Percentiles rank a stretch among this genome's conserved stretches.
These are phyloP conservation scores for Barypeithes pellucidus DNA, from an alignment of 2,888 invertebrate genomes.

Conservation along the genomic window DNA sequence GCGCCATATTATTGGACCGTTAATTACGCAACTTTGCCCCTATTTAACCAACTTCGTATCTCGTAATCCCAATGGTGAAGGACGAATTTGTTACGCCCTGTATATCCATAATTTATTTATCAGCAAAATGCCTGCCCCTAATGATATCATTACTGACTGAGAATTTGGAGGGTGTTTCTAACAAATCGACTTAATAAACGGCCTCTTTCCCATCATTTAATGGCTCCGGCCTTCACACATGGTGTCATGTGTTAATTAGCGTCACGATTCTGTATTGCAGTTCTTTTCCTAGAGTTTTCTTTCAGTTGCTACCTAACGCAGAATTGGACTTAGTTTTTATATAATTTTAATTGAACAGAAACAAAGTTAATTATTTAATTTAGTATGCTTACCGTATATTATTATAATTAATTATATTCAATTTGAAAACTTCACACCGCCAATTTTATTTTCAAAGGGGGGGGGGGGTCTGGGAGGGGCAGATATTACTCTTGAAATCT, in stretches of 20 bases:
- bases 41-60: no score
- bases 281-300: neutral
- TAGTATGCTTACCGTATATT: no score
- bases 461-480: no score
- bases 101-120: no score
- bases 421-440: no score
- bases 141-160: conserved; percentile 10
- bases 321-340: neutral
- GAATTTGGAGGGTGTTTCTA: conserved; percentile 6
- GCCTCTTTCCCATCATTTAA: conserved; percentile 17
- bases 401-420: no score
- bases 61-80: no score
- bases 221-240: conserved; percentile 55
- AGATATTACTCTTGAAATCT: no score
- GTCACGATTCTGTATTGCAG: conserved; percentile 40
- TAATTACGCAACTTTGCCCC: no score
- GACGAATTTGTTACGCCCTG: no score
- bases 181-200: conserved; percentile 24
- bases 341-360: neutral
- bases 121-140: neutral
- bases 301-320: neutral
- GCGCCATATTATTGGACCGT: no score
- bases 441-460: no score
- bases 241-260: conserved; percentile 64
- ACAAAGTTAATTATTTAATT: neutral